Percentiles rank a stretch among this genome's conserved stretches.
Conservation (phyloP, 2,113 vertebrate species). For the Anthoscopus minutus region DNA sequence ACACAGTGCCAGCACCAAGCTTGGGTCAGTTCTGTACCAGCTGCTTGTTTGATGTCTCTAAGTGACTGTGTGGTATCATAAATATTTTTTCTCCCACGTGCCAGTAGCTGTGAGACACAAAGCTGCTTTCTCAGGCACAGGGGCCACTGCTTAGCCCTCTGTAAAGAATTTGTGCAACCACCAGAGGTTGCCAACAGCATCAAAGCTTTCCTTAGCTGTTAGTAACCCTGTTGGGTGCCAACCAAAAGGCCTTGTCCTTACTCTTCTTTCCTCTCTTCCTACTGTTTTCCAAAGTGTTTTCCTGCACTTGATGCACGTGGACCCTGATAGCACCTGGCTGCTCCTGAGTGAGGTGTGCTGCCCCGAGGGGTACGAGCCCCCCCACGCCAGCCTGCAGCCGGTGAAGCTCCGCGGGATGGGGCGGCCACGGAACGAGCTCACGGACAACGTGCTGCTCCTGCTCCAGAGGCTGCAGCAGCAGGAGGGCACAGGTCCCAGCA, state of each 20-base stretch:
- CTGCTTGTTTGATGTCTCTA: background rate
- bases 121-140: background rate
- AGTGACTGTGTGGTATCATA: background rate
- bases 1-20: background rate
- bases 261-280: background rate
- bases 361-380: constrained; percentile 59
- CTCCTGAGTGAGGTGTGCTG: constrained; percentile 78
- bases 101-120: background rate
- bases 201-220: background rate
- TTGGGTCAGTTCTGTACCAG: background rate
- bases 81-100: background rate
- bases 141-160: background rate
- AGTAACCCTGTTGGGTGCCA: background rate
- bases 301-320: constrained; percentile 77
- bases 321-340: constrained; percentile 86
- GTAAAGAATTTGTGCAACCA: background rate
- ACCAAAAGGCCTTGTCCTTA: background rate
- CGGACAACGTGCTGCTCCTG: constrained; percentile 77
- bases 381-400: constrained; percentile 74
- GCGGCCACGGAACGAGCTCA: constrained; percentile 67
- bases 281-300: constrained; percentile 77
- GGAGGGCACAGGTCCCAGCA: fast-evolving
- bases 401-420: constrained; percentile 64
- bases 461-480: constrained; percentile 67
- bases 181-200: background rate